phyloP scores from a whole-genome alignment of 2,888 invertebrate species.

The Sylvicola cinctus region DNA sequence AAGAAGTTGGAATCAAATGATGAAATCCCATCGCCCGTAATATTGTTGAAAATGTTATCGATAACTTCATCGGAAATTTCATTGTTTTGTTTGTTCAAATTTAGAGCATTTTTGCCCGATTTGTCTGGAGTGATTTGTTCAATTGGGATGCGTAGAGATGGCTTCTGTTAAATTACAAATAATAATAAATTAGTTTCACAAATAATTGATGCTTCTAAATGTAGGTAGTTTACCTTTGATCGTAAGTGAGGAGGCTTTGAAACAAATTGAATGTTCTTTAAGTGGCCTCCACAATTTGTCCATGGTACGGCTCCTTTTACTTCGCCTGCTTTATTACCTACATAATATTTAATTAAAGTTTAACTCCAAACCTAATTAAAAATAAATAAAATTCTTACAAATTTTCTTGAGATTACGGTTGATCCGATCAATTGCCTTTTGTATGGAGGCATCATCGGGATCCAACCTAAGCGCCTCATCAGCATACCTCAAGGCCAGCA shows the following conservation, averaged over 20 bases:
- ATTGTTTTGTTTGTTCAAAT: slow-evolving; percentile 3
- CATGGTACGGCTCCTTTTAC: no score
- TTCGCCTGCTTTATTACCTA: no score
- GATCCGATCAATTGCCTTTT: slow-evolving; percentile 13
- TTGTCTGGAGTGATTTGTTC: neutral
- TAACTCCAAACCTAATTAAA: no score
- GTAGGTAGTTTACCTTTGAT: slow-evolving; percentile 14
- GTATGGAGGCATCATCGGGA: slow-evolving; percentile 38
- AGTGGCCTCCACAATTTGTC: slow-evolving; percentile 7
- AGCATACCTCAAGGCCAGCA: slow-evolving; percentile 52
- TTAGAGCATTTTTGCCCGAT: neutral
- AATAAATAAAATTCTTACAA: no score
- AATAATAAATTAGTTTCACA: no score
- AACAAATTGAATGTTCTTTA: slow-evolving; percentile 16
- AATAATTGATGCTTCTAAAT: no score
- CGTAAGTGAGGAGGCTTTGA: slow-evolving; percentile 19
- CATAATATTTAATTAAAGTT: no score
- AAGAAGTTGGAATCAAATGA: no score
- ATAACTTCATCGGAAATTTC: slow-evolving; percentile 18
- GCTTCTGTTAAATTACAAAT: neutral
- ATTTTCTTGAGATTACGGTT: no score
- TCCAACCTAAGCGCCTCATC: slow-evolving; percentile 50
- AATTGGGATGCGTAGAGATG: neutral
- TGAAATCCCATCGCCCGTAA: no score
- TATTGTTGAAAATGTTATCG: slow-evolving; percentile 20